Evolutionary conservation across 2,888 invertebrate species (phyloP).

Genomic region (Cosmopolites sordidus): DNA sequence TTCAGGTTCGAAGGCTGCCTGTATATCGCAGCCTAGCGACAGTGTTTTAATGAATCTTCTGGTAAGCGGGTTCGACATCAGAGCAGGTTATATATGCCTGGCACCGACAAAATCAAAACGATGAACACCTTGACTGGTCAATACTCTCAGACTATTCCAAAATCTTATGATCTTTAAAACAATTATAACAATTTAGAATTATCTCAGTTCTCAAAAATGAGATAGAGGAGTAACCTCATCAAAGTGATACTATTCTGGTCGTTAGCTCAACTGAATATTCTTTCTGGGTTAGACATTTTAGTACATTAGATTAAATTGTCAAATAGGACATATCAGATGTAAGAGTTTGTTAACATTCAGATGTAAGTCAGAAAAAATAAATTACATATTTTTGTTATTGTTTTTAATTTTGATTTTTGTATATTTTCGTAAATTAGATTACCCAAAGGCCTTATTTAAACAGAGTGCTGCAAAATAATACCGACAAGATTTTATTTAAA

Average conservation of each 20-base stretch:
- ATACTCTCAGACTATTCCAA: constrained; percentile 7
- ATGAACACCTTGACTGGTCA: constrained; percentile 30
- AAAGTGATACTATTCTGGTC: constrained; percentile 4
- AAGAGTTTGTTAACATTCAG: constrained; percentile 4
- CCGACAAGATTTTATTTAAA: too few species aligned
- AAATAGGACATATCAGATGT: constrained; percentile 15
- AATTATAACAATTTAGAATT: constrained; percentile 10
- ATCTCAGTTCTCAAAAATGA: neutral
- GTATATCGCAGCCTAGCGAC: constrained; percentile 56
- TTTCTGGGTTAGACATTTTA: neutral
- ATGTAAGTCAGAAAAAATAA: constrained; percentile 5
- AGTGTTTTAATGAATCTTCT: constrained; percentile 92
- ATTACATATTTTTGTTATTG: constrained; percentile 7
- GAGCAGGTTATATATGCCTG: constrained; percentile 86
- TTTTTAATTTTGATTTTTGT: neutral
- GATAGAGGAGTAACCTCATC: neutral
- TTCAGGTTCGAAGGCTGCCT: constrained; percentile 44
- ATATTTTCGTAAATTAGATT: neutral
- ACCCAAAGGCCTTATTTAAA: neutral
- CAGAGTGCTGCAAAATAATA: too few species aligned
- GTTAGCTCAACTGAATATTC: constrained; percentile 9
- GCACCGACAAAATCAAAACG: constrained; percentile 54
- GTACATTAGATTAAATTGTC: constrained; percentile 6
- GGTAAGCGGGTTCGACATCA: constrained; percentile 92
- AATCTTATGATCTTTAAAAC: constrained; percentile 19